Conservation (phyloP, 2,113 vertebrate species). For the Carassius carassius region DNA sequence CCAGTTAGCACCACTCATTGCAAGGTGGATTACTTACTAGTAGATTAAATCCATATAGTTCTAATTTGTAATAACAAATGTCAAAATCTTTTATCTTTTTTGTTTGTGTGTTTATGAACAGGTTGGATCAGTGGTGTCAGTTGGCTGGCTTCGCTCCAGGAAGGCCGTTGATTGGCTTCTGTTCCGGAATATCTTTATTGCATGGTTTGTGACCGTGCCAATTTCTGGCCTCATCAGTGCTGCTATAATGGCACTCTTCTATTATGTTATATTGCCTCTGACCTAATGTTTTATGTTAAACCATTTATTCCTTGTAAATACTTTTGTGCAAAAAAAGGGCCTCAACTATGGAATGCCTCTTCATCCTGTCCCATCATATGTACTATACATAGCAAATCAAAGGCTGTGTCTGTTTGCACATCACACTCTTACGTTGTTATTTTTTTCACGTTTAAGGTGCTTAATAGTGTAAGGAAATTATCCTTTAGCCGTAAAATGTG, state of each 20-base stretch:
- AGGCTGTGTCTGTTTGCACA: neutral
- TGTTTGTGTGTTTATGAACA: constrained; percentile 58
- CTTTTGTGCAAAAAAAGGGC: neutral
- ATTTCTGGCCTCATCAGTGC: constrained; percentile 92
- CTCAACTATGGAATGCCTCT: neutral
- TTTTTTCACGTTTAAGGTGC: neutral
- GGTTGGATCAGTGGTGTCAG: constrained; percentile 94
- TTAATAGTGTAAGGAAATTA: neutral
- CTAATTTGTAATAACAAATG: neutral
- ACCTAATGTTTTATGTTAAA: neutral
- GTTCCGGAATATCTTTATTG: constrained; percentile 96
- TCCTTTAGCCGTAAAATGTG: neutral
- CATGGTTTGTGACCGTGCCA: constrained; percentile 96
- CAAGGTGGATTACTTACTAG: constrained; percentile 79
- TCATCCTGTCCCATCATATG: neutral
- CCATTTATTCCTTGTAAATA: neutral
- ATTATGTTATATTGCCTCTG: constrained; percentile 67
- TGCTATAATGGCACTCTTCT: constrained; percentile 91
- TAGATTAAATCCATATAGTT: neutral
- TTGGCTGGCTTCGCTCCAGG: constrained; percentile 93
- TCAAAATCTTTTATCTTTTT: neutral
- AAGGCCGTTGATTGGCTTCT: constrained; percentile 95
- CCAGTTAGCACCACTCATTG: constrained; percentile 98
- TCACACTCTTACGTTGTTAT: neutral
- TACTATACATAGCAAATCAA: constrained; percentile 36